Percentiles rank a stretch among this genome's conserved stretches.
phyloP scores from a whole-genome alignment of 1,140 invertebrate species.

The Hyles euphorbiae region DNA sequence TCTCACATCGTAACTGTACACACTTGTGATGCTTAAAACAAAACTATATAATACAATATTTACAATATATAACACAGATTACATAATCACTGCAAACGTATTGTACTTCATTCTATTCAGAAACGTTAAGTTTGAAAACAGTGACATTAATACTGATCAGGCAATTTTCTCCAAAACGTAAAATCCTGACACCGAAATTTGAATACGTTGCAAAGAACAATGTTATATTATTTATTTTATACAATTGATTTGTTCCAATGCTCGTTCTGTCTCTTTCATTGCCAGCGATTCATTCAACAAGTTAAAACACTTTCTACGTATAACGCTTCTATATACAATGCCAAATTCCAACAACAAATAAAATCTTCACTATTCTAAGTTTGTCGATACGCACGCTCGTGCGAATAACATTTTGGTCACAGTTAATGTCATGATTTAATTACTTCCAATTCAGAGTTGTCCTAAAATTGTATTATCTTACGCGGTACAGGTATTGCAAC shows the following conservation, averaged over 20 bases:
- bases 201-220: no score
- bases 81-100: conserved; percentile 2
- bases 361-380: conserved; percentile 49
- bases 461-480: conserved; percentile 12
- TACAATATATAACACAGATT: conserved; percentile 6
- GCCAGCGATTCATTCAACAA: no score
- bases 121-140: neutral
- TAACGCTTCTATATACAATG: no score
- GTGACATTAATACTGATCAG: conserved; percentile 13
- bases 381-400: conserved; percentile 3
- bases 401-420: conserved; percentile 32
- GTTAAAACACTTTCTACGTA: no score
- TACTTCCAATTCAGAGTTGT: conserved; percentile 27
- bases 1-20: neutral
- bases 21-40: conserved; percentile 4
- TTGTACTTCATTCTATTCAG: conserved; percentile 10
- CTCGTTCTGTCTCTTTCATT: no score
- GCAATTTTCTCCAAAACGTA: neutral
- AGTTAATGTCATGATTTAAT: conserved; percentile 52
- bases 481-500: neutral
- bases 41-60: conserved; percentile 4
- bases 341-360: conserved; percentile 48
- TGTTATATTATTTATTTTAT: no score
- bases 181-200: no score
- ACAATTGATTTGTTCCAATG: no score